phyloP scores from a whole-genome alignment of 1,140 invertebrate genomes.

The Drosophila virilis region DNA sequence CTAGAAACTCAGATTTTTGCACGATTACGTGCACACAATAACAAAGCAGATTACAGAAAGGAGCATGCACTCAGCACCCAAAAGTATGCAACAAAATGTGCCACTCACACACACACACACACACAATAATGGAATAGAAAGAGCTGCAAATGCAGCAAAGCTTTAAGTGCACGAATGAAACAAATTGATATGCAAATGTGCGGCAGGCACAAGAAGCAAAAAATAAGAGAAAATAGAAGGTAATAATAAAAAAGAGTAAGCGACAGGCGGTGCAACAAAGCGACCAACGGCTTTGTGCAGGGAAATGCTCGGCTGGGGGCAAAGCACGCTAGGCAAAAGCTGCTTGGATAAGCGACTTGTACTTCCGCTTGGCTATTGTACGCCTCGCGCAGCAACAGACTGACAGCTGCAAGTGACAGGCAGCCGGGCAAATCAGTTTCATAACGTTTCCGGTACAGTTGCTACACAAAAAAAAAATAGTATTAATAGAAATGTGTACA shows the following conservation, averaged over 20 bases:
- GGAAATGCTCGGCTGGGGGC: neutral
- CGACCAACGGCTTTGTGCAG: neutral
- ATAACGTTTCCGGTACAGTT: constrained; percentile 52
- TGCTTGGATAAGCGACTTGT: constrained; percentile 69
- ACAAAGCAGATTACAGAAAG: constrained; percentile 35
- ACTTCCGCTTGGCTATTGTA: constrained; percentile 60
- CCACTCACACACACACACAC: constrained; percentile 62
- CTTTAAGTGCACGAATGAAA: constrained; percentile 66
- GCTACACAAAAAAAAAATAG: constrained; percentile 19
- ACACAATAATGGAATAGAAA: constrained; percentile 15
- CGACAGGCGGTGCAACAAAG: constrained; percentile 35
- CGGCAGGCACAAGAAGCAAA: constrained; percentile 14
- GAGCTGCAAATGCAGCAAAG: constrained; percentile 45
- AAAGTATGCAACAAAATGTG: constrained; percentile 19
- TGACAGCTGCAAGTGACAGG: constrained; percentile 71
- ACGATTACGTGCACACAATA: constrained; percentile 54
- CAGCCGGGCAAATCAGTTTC: constrained; percentile 51
- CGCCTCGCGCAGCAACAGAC: constrained; percentile 13
- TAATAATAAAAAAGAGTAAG: constrained; percentile 69
- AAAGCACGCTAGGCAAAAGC: constrained; percentile 19
- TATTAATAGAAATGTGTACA: constrained; percentile 1
- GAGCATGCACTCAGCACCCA: constrained; percentile 7
- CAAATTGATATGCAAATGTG: constrained; percentile 82
- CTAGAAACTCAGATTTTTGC: constrained; percentile 51
- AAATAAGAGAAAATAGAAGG: constrained; percentile 26